Percentiles rank a stretch among this genome's conserved stretches.
These are phyloP conservation scores for Icerya purchasi DNA, from an alignment of 2,888 invertebrate species.

Conservation along the genomic window DNA sequence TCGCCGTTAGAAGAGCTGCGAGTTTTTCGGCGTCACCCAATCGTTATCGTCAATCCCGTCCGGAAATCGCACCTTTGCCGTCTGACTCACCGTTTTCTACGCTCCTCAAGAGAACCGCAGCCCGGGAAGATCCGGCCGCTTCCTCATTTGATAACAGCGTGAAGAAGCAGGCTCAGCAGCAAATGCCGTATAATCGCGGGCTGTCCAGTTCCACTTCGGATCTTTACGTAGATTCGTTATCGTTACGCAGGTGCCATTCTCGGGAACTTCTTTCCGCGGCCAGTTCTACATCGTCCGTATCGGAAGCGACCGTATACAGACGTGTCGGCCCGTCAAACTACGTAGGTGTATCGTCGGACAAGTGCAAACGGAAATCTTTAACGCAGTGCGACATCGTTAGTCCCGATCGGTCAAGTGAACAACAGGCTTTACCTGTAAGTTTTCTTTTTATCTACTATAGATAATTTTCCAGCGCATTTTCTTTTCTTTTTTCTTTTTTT, in stretches of 20 bases:
- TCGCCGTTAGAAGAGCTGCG: slow-evolving; percentile 14
- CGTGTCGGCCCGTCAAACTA: slow-evolving; percentile 5
- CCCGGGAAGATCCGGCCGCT: neutral
- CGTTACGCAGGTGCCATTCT: slow-evolving; percentile 2
- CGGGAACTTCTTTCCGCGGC: neutral
- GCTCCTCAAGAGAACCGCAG: neutral
- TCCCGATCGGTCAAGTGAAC: too few species aligned
- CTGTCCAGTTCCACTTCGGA: slow-evolving; percentile 11
- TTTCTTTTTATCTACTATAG: too few species aligned
- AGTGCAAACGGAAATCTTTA: too few species aligned
- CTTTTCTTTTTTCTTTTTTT: too few species aligned
- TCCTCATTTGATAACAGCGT: neutral
- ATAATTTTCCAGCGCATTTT: too few species aligned
- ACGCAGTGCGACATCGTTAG: too few species aligned
- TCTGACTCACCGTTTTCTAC: slow-evolving; percentile 6
- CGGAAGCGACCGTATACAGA: slow-evolving; percentile 10
- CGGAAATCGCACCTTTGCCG: neutral
- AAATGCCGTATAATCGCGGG: neutral
- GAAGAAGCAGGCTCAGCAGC: neutral
- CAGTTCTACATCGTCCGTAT: slow-evolving; percentile 10
- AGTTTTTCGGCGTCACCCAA: slow-evolving; percentile 13
- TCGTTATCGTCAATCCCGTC: slow-evolving; percentile 2
- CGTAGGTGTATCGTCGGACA: slow-evolving; percentile 4
- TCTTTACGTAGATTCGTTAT: slow-evolving; percentile 9
- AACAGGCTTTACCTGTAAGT: too few species aligned